A percentile compares a stretch with the other conserved stretches of the same genome.
phyloP scores from a whole-genome alignment of 2,797 vertebrate genomes.

The Hirundo rustica region DNA sequence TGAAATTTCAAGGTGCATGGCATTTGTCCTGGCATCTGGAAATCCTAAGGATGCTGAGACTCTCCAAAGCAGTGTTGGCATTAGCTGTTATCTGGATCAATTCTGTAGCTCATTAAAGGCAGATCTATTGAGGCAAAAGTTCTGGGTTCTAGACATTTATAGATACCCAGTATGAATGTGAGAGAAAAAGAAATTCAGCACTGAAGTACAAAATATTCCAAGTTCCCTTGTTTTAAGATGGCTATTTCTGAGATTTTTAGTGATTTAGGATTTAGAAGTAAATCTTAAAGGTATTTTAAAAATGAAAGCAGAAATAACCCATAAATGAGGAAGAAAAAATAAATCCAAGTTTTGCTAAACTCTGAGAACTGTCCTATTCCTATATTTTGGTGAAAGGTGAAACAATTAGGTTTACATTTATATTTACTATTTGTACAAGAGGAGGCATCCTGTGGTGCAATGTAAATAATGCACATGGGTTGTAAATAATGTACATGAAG shows the following conservation, averaged over 20 bases:
- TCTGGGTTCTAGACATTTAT: background rate
- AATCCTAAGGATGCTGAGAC: background rate
- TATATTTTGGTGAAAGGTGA: background rate
- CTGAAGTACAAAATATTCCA: background rate
- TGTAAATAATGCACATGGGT: background rate
- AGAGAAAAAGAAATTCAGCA: background rate
- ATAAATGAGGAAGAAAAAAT: background rate
- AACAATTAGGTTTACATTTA: background rate
- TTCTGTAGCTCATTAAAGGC: background rate
- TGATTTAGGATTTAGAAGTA: background rate
- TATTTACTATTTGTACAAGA: fast-evolving
- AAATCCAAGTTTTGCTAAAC: background rate
- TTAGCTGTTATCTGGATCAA: background rate
- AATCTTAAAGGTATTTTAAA: background rate
- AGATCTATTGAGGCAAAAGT: background rate
- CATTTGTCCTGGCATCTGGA: background rate
- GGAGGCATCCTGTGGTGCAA: background rate
- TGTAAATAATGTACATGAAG: background rate
- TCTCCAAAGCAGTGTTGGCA: background rate
- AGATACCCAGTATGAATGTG: background rate
- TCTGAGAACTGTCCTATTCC: background rate
- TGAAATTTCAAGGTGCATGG: background rate
- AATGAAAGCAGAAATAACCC: background rate
- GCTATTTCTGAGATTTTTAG: background rate
- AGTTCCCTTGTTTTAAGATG: background rate